Conservation (phyloP, 2,113 vertebrate genomes). For the Australoheros scitulus region DNA sequence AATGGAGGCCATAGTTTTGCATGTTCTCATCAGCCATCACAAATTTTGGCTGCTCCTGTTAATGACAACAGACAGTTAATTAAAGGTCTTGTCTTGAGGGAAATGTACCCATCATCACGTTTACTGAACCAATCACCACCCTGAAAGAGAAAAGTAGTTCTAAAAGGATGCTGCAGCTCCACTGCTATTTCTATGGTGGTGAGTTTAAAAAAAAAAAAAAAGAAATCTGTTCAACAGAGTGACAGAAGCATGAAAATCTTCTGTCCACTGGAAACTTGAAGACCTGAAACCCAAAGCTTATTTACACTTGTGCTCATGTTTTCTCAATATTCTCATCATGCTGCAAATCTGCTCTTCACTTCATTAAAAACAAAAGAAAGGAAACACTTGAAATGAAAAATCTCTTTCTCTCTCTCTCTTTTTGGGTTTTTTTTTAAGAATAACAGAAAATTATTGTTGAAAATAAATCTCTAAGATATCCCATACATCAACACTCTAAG, state of each 20-base stretch:
- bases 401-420: no score
- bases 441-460: fast-evolving
- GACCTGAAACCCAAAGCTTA: no score
- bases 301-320: no score
- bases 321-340: no score
- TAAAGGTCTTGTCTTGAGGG: conserved; percentile 60
- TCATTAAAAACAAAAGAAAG: no score
- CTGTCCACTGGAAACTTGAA: no score
- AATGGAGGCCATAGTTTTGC: conserved; percentile 12
- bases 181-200: neutral
- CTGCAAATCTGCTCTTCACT: no score
- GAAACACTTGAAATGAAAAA: no score
- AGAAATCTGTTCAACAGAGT: neutral
- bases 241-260: no score
- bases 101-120: conserved; percentile 48
- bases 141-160: neutral
- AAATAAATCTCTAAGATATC: neutral
- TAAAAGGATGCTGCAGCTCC: conserved; percentile 4
- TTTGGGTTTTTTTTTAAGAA: no score
- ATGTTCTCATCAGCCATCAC: conserved; percentile 31
- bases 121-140: conserved; percentile 31
- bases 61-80: conserved; percentile 69
- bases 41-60: conserved; percentile 29
- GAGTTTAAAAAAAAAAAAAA: neutral
- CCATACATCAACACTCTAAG: neutral